Percentiles rank a stretch among this genome's conserved stretches.
Conservation (phyloP, 2,888 invertebrate species). For the Apodemia zela region DNA sequence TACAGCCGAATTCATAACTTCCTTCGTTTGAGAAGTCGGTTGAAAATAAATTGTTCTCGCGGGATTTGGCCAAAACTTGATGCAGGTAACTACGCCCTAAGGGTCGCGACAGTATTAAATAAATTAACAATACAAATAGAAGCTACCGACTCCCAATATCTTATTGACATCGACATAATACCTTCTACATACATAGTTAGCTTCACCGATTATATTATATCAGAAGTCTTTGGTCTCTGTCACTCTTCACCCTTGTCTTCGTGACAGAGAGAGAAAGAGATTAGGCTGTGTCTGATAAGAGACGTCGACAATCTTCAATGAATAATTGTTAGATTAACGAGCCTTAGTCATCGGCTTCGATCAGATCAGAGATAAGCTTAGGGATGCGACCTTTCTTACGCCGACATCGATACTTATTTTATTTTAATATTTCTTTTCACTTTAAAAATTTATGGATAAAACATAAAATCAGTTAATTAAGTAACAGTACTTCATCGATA, state of each 20-base stretch:
- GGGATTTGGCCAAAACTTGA: no score
- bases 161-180: not conserved
- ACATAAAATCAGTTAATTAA: no score
- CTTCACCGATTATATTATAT: not conserved
- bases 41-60: no score
- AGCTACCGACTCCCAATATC: not conserved
- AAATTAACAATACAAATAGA: not conserved
- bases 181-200: not conserved
- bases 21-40: no score
- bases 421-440: no score
- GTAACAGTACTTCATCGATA: no score
- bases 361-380: slow-evolving; percentile 38
- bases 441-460: no score
- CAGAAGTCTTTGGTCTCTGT: slow-evolving; percentile 8
- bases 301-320: slow-evolving; percentile 53
- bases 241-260: slow-evolving; percentile 16
- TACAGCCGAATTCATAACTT: no score
- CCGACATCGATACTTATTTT: not conserved
- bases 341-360: slow-evolving; percentile 66
- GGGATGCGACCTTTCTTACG: slow-evolving; percentile 24
- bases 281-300: slow-evolving; percentile 19
- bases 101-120: no score
- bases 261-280: slow-evolving; percentile 22
- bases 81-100: no score
- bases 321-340: slow-evolving; percentile 76